Evolutionary conservation across 1,140 invertebrate genomes (phyloP).

Genomic region (Sarcophaga peregrina): DNA sequence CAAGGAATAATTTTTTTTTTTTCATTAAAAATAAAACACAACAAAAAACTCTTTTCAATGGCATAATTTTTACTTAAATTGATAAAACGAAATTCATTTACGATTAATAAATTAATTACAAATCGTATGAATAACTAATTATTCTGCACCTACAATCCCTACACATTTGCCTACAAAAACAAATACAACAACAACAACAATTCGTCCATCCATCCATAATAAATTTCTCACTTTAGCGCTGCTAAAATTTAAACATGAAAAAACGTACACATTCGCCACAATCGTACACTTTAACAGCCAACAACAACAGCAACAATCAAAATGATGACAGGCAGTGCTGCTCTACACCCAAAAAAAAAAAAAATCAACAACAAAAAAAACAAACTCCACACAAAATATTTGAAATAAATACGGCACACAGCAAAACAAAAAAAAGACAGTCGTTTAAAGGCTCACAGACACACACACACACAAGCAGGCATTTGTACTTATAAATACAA

Average conservation of each 20-base stretch:
- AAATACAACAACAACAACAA: background rate
- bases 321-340: constrained; percentile 2
- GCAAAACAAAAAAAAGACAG: background rate
- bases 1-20: too few species aligned
- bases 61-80: too few species aligned
- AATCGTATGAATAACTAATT: too few species aligned
- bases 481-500: too few species aligned
- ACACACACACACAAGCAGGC: background rate
- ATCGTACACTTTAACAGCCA: constrained; percentile 18
- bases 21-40: too few species aligned
- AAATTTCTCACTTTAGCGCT: background rate
- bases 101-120: too few species aligned
- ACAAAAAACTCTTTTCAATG: too few species aligned
- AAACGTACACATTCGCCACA: background rate
- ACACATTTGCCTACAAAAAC: too few species aligned
- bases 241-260: background rate
- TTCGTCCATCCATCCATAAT: background rate
- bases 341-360: background rate
- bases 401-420: background rate
- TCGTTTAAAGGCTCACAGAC: background rate
- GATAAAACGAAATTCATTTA: too few species aligned
- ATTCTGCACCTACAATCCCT: too few species aligned
- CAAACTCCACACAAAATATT: background rate
- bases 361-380: background rate
- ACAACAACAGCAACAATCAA: constrained; percentile 22